A percentile compares a stretch with the other conserved stretches of the same genome.
Conservation (phyloP, 2,113 vertebrate genomes). For the Puma concolor region DNA sequence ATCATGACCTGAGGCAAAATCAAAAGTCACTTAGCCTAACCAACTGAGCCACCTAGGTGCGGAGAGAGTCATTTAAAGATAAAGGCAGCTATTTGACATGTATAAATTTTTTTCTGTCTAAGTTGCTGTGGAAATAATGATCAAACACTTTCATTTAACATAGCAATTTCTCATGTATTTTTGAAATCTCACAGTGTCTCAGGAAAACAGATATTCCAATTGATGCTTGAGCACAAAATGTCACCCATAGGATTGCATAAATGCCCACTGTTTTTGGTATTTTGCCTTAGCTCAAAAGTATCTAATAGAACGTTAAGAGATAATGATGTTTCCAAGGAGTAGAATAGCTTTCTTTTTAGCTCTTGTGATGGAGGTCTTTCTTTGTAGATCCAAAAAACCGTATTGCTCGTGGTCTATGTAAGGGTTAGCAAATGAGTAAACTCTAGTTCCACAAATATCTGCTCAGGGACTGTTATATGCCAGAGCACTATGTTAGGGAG, state of each 20-base stretch:
- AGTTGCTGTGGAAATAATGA: constrained; percentile 26
- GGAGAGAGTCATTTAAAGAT: background rate
- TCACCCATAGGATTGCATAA: background rate
- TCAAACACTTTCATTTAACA: constrained; percentile 6
- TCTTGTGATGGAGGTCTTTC: background rate
- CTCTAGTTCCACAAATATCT: background rate
- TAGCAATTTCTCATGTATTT: background rate
- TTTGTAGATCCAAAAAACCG: background rate
- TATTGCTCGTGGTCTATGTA: constrained; percentile 31
- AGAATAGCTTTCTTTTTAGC: constrained; percentile 49
- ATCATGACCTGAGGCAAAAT: no score
- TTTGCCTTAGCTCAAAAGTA: constrained; percentile 8
- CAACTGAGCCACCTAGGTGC: no score
- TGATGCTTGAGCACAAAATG: constrained; percentile 23
- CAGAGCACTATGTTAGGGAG: background rate
- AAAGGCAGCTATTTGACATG: background rate
- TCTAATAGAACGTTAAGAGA: background rate
- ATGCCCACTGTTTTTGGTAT: constrained; percentile 14
- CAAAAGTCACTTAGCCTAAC: no score
- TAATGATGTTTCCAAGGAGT: background rate
- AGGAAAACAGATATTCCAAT: constrained; percentile 28
- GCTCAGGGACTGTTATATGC: background rate
- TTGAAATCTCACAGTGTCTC: constrained; percentile 41
- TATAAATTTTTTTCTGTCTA: constrained; percentile 32
- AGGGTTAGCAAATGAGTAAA: constrained; percentile 27